phyloP scores from a whole-genome alignment of 1,140 invertebrate genomes.

The Bombus haemorrhoidalis region DNA sequence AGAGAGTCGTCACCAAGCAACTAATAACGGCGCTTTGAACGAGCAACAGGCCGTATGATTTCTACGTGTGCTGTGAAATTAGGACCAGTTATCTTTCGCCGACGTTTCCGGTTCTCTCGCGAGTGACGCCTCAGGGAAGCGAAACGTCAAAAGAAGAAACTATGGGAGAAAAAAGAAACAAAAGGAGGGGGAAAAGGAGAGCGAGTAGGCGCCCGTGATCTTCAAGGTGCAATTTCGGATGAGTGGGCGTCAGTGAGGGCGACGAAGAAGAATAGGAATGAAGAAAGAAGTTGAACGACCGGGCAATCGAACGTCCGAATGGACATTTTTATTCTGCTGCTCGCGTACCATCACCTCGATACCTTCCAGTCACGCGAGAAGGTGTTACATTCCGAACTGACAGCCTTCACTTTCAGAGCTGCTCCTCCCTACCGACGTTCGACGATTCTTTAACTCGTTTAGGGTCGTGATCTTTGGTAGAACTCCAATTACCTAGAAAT shows the following conservation, averaged over 20 bases:
- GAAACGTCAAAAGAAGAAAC: conserved; percentile 3
- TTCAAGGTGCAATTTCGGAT: conserved; percentile 63
- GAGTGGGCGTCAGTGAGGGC: conserved; percentile 60
- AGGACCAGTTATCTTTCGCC: conserved; percentile 52
- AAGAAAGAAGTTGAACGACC: conserved; percentile 57
- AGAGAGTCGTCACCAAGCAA: neutral
- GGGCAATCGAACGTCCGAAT: conserved; percentile 45
- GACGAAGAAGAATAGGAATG: conserved; percentile 33
- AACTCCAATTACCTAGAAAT: no score
- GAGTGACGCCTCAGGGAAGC: conserved; percentile 56
- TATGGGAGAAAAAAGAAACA: conserved; percentile 12
- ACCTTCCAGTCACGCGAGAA: conserved; percentile 50
- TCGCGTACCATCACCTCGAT: conserved; percentile 17
- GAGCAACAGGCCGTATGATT: neutral
- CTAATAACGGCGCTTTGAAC: neutral
- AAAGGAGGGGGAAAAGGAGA: conserved; percentile 41
- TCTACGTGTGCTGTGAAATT: conserved; percentile 34
- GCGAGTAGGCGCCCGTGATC: conserved; percentile 65
- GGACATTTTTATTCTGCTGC: conserved; percentile 56
- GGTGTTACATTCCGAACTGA: conserved; percentile 29
- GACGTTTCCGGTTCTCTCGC: conserved; percentile 53
- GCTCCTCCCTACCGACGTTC: no score
- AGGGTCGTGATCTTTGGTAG: neutral
- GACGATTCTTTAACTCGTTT: neutral
- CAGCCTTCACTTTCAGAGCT: conserved; percentile 16